Percentiles rank a stretch among this genome's conserved stretches.
Evolutionary conservation across 2,797 vertebrate genomes (phyloP).

Genomic region (Micrastur ruficollis): DNA sequence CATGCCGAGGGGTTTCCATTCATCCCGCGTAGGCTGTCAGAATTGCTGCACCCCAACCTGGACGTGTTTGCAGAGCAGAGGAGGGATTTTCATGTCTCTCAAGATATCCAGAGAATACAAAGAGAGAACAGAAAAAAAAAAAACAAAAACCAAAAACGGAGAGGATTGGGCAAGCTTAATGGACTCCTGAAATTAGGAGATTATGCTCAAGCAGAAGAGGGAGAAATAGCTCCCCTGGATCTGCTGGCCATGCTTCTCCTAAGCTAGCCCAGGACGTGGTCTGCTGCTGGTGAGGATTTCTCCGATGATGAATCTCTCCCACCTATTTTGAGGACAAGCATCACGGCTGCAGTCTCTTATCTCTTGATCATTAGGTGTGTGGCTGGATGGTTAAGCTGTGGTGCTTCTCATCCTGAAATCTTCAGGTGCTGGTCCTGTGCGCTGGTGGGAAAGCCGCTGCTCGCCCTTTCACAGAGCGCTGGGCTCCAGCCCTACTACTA

Average conservation of each 20-base stretch:
- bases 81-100: not conserved
- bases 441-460: not conserved
- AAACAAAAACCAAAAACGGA: too few species aligned
- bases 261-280: not conserved
- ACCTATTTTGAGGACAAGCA: not conserved
- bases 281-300: not conserved
- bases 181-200: not conserved
- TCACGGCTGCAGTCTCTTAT: not conserved
- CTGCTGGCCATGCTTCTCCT: not conserved
- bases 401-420: not conserved
- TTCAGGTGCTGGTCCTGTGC: not conserved
- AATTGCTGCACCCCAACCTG: not conserved
- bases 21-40: not conserved
- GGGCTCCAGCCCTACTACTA: not conserved
- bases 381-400: not conserved
- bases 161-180: not conserved
- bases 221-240: not conserved
- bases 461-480: not conserved
- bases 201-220: not conserved
- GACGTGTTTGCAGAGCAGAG: not conserved
- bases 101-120: not conserved
- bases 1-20: not conserved
- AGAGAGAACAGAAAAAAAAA: not conserved
- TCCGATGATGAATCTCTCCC: not conserved
- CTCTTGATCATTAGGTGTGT: not conserved